A percentile compares a stretch with the other conserved stretches of the same genome.
Conservation (phyloP, 2,888 invertebrate genomes). For the Pyralis farinalis region DNA sequence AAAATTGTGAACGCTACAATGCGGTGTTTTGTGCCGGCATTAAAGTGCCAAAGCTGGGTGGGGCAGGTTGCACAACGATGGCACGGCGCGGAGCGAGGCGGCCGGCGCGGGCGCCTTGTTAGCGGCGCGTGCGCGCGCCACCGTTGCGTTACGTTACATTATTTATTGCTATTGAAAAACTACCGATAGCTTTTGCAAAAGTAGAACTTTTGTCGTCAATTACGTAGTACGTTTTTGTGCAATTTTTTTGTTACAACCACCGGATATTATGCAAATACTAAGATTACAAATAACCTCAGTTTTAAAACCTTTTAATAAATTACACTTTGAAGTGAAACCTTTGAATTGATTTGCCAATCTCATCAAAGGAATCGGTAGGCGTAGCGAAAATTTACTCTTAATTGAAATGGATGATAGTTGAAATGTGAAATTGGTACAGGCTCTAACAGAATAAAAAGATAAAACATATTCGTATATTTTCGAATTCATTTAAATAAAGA, state of each 20-base stretch:
- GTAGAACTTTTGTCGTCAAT: constrained; percentile 52
- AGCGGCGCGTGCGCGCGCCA: constrained; percentile 70
- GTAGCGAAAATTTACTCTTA: too few species aligned
- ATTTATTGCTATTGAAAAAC: constrained; percentile 81
- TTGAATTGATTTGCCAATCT: too few species aligned
- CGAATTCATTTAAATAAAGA: too few species aligned
- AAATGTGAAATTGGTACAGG: too few species aligned
- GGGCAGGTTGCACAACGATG: constrained; percentile 77
- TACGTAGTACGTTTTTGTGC: constrained; percentile 25
- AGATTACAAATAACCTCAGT: constrained; percentile 17
- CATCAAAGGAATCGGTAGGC: too few species aligned
- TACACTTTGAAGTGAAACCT: too few species aligned
- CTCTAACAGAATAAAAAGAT: too few species aligned
- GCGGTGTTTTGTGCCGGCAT: constrained; percentile 21
- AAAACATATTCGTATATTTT: too few species aligned
- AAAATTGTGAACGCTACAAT: too few species aligned
- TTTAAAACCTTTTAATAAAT: too few species aligned
- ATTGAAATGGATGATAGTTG: too few species aligned
- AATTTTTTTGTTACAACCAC: constrained; percentile 20
- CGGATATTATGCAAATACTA: constrained; percentile 26
- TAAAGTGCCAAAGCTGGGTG: constrained; percentile 64
- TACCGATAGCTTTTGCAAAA: constrained; percentile 54
- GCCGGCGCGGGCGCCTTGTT: constrained; percentile 53
- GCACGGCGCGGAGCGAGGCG: constrained; percentile 40
- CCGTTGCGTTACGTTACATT: constrained; percentile 73